Evolutionary conservation across 2,797 vertebrate genomes (phyloP).

Genomic region (Falco novaeseelandiae): DNA sequence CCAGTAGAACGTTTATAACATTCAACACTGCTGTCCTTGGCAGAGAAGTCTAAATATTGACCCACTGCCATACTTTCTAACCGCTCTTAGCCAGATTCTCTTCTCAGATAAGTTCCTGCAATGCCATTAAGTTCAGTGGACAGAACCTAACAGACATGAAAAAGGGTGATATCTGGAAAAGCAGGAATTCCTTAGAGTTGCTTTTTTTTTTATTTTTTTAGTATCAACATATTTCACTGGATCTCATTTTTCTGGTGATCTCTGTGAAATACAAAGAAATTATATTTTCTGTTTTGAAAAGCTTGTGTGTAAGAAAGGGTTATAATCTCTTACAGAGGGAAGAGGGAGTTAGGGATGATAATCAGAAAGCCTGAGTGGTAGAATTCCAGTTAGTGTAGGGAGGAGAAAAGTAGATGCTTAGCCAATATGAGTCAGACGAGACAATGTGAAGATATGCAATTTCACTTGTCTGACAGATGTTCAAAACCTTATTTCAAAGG

Average conservation of each 20-base stretch:
- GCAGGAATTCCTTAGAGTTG: background rate
- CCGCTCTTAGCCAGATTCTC: background rate
- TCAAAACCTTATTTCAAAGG: background rate
- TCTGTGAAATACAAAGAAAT: background rate
- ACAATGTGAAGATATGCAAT: rapidly evolving
- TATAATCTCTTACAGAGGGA: background rate
- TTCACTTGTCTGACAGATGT: background rate
- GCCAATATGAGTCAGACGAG: background rate
- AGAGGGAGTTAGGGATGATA: background rate
- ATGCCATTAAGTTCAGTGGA: background rate
- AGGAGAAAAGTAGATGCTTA: background rate
- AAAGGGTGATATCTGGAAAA: background rate
- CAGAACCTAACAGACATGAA: background rate
- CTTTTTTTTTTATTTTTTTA: background rate
- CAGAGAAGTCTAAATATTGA: slow-evolving; percentile 19
- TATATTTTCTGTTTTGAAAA: background rate
- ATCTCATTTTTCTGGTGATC: background rate
- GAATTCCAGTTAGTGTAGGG: background rate
- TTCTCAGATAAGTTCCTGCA: background rate
- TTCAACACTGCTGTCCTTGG: slow-evolving; percentile 22
- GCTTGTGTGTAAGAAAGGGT: background rate
- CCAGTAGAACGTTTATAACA: background rate
- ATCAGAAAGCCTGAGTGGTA: background rate
- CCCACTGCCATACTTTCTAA: background rate
- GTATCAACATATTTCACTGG: background rate